Evolutionary conservation across 2,113 vertebrate genomes (phyloP).

Genomic region (Bombycilla garrulus): DNA sequence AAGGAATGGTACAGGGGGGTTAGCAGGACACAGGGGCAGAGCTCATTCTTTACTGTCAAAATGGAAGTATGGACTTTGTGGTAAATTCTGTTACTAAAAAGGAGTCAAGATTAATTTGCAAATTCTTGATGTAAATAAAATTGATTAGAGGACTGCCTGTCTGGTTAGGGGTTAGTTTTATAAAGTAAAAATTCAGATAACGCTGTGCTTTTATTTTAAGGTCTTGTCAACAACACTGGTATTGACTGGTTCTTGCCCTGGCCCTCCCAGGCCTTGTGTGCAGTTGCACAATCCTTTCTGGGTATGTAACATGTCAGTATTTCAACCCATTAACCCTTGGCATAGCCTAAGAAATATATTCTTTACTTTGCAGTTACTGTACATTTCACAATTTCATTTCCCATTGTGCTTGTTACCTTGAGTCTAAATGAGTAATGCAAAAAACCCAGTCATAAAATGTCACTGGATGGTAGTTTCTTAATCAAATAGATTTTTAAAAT

Average conservation of each 20-base stretch:
- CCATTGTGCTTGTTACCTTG: background rate
- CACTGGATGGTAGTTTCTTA: background rate
- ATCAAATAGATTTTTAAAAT: background rate
- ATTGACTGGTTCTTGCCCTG: slow-evolving; percentile 98
- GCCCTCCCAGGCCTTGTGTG: slow-evolving; percentile 88
- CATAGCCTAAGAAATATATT: background rate
- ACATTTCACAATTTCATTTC: background rate
- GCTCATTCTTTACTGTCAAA: background rate
- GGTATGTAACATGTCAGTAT: slow-evolving; percentile 73
- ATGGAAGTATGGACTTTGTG: background rate
- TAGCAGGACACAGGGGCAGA: background rate
- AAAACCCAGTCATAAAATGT: background rate
- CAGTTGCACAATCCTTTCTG: slow-evolving; percentile 88
- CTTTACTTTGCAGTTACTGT: background rate
- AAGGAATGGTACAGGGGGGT: background rate
- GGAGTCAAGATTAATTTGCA: background rate
- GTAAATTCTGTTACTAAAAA: background rate
- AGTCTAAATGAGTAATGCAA: background rate
- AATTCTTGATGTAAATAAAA: background rate
- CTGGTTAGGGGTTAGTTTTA: background rate
- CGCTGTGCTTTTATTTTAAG: slow-evolving; percentile 63
- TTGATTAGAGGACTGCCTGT: background rate
- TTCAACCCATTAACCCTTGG: background rate
- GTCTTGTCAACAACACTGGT: slow-evolving; percentile 94
- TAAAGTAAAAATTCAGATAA: background rate